Conservation (phyloP, 2,888 invertebrate species). For the Megaustenia siamemsis region DNA sequence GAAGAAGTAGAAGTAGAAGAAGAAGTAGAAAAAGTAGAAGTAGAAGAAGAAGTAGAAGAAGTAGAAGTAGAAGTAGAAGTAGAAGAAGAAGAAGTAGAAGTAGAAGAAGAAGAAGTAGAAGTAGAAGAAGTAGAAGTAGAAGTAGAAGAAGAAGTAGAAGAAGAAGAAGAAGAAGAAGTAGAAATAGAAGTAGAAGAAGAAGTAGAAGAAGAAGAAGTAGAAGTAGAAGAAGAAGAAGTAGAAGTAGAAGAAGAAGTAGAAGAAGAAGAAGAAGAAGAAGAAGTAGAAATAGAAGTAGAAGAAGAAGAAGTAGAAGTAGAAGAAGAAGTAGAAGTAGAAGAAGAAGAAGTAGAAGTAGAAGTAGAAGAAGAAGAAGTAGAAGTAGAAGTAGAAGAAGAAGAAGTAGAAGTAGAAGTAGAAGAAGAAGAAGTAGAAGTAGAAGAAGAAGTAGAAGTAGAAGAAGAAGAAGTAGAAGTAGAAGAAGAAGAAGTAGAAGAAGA, state of each 20-base stretch:
- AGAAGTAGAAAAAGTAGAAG: too few relatives aligned
- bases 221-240: constrained; percentile 38
- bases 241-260: constrained; percentile 75
- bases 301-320: constrained; percentile 75
- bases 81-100: neutral
- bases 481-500: too few relatives aligned
- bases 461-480: too few relatives aligned
- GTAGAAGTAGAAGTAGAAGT: neutral
- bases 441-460: too few relatives aligned
- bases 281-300: constrained; percentile 70
- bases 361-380: too few relatives aligned
- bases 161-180: neutral
- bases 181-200: neutral
- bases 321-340: constrained; percentile 64
- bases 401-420: too few relatives aligned
- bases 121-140: neutral
- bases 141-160: neutral
- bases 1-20: neutral
- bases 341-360: constrained; percentile 92
- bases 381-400: too few relatives aligned
- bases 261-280: constrained; percentile 45
- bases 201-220: neutral
- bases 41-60: neutral
- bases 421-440: too few relatives aligned
- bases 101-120: neutral